Conservation (phyloP, 2,113 vertebrate species). For the Sylvietta virens region DNA sequence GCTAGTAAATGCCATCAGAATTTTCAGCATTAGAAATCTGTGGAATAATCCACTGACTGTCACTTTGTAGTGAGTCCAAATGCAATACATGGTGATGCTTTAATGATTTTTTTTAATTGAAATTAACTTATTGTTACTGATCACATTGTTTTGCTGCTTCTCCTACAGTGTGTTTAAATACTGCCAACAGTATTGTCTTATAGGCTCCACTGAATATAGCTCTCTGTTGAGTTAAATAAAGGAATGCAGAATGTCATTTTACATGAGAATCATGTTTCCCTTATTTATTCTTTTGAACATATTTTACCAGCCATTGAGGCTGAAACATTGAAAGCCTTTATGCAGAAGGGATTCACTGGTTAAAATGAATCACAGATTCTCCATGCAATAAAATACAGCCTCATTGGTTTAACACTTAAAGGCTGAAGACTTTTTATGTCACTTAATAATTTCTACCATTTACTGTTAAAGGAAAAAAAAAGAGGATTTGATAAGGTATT, state of each 20-base stretch:
- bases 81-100: constrained; percentile 17
- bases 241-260: constrained; percentile 41
- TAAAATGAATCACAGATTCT: constrained; percentile 41
- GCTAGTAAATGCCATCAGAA: constrained; percentile 81
- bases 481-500: background rate
- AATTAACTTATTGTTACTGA: constrained; percentile 67
- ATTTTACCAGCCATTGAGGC: constrained; percentile 61
- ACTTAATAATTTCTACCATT: constrained; percentile 61
- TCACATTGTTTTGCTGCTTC: constrained; percentile 43
- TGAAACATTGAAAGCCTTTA: constrained; percentile 61
- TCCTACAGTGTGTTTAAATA: constrained; percentile 3
- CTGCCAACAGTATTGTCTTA: constrained; percentile 33
- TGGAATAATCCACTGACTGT: constrained; percentile 71
- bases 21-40: constrained; percentile 76
- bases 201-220: constrained; percentile 19
- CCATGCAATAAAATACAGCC: constrained; percentile 28
- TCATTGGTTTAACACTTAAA: constrained; percentile 32
- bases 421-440: constrained; percentile 23
- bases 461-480: constrained; percentile 41
- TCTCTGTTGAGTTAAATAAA: constrained; percentile 46
- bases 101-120: constrained; percentile 51
- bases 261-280: constrained; percentile 45
- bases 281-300: constrained; percentile 70
- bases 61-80: constrained; percentile 68
- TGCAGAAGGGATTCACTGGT: constrained; percentile 39